phyloP scores from a whole-genome alignment of 2,888 invertebrate species.

The Eutolmus rufibarbis region DNA sequence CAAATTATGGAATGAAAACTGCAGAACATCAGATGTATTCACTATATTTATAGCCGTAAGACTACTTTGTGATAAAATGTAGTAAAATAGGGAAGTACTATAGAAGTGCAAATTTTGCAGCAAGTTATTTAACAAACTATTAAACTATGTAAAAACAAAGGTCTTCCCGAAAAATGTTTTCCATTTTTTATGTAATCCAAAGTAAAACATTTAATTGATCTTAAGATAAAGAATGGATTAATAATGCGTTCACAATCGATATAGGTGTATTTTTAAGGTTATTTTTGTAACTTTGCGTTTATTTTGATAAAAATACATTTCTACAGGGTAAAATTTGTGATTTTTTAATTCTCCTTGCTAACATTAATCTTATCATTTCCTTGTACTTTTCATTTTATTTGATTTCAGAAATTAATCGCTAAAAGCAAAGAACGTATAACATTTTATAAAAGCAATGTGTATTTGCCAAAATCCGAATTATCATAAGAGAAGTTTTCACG shows the following conservation, averaged over 20 bases:
- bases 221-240: neutral
- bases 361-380: neutral
- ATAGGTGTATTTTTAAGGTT: neutral
- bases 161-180: neutral
- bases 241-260: neutral
- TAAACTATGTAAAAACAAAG: neutral
- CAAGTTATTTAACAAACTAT: neutral
- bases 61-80: neutral
- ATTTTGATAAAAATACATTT: neutral
- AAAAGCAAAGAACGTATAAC: too few species aligned
- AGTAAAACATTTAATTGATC: neutral
- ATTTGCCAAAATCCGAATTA: too few species aligned
- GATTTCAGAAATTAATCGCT: too few species aligned
- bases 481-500: too few species aligned
- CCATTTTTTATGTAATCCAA: neutral
- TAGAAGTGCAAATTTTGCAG: neutral
- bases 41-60: neutral
- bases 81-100: neutral
- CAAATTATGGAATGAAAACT: neutral
- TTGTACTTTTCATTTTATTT: too few species aligned
- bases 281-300: neutral
- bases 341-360: neutral
- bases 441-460: too few species aligned
- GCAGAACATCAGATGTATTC: neutral
- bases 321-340: neutral